Evolutionary conservation across 2,797 vertebrate species (phyloP).

Genomic region (Carduelis carduelis): DNA sequence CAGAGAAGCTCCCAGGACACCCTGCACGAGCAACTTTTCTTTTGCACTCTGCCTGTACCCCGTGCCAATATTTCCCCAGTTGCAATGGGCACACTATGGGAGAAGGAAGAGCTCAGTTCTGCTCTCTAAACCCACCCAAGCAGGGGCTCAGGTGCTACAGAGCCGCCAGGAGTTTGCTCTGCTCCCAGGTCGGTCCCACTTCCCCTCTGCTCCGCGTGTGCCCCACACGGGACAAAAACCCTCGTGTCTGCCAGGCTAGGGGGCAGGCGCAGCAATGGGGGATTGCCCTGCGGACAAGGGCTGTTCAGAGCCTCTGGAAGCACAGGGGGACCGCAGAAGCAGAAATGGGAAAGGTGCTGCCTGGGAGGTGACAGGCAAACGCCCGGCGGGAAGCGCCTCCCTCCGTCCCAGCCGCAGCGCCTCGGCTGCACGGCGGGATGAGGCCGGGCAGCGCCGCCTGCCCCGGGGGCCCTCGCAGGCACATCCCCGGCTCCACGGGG

Average conservation of each 20-base stretch:
- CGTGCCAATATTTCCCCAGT: rapidly evolving
- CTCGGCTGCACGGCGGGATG: rapidly evolving
- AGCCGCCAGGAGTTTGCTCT: neutral
- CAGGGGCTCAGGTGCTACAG: neutral
- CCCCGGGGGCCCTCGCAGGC: neutral
- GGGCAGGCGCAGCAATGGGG: neutral
- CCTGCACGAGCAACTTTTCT: neutral
- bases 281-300: neutral
- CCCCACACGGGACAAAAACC: rapidly evolving
- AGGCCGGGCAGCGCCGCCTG: neutral
- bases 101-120: neutral
- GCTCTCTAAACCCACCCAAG: too few relatives aligned
- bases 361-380: neutral
- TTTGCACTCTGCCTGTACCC: neutral
- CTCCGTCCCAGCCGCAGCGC: rapidly evolving
- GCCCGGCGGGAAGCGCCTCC: rapidly evolving
- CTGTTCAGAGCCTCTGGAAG: neutral
- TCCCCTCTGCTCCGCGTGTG: rapidly evolving
- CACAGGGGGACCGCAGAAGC: neutral
- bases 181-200: neutral
- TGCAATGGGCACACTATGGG: rapidly evolving
- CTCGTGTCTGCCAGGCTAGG: neutral
- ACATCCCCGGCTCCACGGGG: rapidly evolving
- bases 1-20: neutral
- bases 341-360: neutral